Evolutionary conservation across 2,888 invertebrate genomes (phyloP), one percentile per base, ranked within the genome.

Genomic region (Cancer borealis): DNA sequence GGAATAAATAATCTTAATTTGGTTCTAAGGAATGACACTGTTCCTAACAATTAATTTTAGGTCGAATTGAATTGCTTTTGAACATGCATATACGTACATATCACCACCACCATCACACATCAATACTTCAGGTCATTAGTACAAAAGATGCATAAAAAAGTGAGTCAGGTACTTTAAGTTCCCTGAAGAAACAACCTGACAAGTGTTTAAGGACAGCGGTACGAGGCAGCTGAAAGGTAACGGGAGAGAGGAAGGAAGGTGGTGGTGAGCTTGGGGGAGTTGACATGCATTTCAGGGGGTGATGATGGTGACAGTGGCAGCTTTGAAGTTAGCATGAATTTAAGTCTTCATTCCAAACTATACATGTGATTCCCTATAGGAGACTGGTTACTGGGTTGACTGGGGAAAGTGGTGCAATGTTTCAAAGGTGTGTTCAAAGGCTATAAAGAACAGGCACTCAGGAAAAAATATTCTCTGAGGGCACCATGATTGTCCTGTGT

Each of bases 81-180:
- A 39, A 39, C 84, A 84, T 39, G 17, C 84, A 84, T 12, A 12
- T 14, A 84, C 73, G 17, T 39, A 30, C 73, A 21, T n/a, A 39
- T n/a, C 39, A 39, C 84, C 84, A 84, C 84, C 84, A 39, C 84
- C 84, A 39, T n/a, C 84, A 84, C 84, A 26, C 79, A 84, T 8
- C 2, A 39, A 39, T 73, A 73, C 26, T 30, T 79, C 26, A 79
- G 26, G 30, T n/a, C n/a, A 26, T 30, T 84, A 39, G 84, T 84
- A 84, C 17, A 39, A 84, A 84, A 84, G 39, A 39, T 30, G 30
- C 73, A 73, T 39, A 84, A 84, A 84, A 84, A 84, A 84, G 84
- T 26, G 73, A 26, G 73, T 84, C 84, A 84, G 84, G 84, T 84
- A 84, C 84, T 39, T 84, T 84, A 39, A 30, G 10, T 84, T 84